These are phyloP conservation scores for Desoria tigrina DNA, from an alignment of 2,888 invertebrate genomes.

Conservation along the genomic window DNA sequence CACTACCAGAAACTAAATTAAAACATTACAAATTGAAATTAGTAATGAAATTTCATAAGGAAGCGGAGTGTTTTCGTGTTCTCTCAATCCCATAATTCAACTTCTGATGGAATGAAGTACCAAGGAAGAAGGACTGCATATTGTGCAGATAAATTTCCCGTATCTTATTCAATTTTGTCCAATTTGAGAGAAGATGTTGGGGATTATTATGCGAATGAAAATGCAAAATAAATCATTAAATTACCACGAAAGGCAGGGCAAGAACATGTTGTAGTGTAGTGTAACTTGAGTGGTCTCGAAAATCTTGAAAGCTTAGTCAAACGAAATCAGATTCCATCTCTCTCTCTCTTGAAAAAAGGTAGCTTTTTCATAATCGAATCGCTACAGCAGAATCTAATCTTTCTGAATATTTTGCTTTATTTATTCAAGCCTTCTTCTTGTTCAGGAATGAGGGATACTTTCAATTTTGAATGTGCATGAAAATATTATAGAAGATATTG, in stretches of 20 bases:
- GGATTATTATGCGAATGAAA: background rate
- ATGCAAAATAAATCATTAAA: slow-evolving; percentile 9
- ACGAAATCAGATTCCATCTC: no score
- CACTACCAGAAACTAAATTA: slow-evolving; percentile 9
- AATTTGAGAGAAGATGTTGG: background rate
- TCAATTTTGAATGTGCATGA: no score
- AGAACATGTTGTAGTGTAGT: no score
- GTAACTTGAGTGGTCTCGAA: no score
- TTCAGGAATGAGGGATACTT: no score
- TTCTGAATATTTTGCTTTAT: no score
- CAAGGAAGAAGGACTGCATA: slow-evolving; percentile 1
- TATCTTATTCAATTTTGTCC: slow-evolving; percentile 13
- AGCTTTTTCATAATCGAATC: no score
- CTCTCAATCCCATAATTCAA: slow-evolving; percentile 15
- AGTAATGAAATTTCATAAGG: slow-evolving; percentile 11
- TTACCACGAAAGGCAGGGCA: background rate
- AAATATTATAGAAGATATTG: no score
- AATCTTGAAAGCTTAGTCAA: no score
- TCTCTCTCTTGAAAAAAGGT: no score
- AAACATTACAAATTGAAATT: slow-evolving; percentile 19
- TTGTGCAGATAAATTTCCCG: slow-evolving; percentile 1
- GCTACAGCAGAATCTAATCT: no score
- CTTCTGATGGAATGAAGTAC: background rate
- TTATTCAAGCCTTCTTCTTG: no score
- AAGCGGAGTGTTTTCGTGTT: background rate